These are phyloP conservation scores for Drosophila ogumai DNA, from an alignment of 1,140 invertebrate genomes.

Conservation along the genomic window DNA sequence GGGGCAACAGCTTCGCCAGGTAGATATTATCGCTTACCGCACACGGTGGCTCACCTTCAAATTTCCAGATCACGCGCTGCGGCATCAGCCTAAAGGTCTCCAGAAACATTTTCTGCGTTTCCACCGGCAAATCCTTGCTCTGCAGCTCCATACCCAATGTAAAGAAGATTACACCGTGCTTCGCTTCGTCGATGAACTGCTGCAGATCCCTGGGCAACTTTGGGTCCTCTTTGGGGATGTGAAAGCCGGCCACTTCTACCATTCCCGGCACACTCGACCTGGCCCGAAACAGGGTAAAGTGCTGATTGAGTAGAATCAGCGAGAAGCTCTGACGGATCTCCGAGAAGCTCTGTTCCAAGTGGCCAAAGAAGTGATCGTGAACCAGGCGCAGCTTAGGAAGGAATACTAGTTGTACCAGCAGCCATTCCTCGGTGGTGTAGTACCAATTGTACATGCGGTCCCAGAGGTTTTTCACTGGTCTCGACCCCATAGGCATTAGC, in stretches of 20 bases:
- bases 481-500: not conserved
- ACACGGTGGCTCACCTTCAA: conserved; percentile 86
- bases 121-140: conserved; percentile 85
- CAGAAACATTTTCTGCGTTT: conserved; percentile 86
- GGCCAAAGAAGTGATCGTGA: conserved; percentile 60
- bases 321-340: conserved; percentile 55
- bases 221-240: conserved; percentile 85
- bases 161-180: conserved; percentile 87
- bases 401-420: conserved; percentile 47
- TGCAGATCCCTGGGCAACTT: conserved; percentile 82
- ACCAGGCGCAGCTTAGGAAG: conserved; percentile 31
- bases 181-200: conserved; percentile 86
- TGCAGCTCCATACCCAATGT: conserved; percentile 87
- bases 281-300: conserved; percentile 60
- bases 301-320: conserved; percentile 68
- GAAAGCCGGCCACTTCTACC: conserved; percentile 64
- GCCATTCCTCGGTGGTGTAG: conserved; percentile 60
- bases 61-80: conserved; percentile 89
- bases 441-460: conserved; percentile 54
- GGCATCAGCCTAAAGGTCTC: conserved; percentile 86
- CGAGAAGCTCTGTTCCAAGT: conserved; percentile 37
- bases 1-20: conserved; percentile 88
- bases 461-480: conserved; percentile 7
- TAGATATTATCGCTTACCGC: conserved; percentile 87
- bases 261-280: conserved; percentile 65